Evolutionary conservation across 1,140 invertebrate genomes (phyloP).

Genomic region (Drosophila sturtevanti): DNA sequence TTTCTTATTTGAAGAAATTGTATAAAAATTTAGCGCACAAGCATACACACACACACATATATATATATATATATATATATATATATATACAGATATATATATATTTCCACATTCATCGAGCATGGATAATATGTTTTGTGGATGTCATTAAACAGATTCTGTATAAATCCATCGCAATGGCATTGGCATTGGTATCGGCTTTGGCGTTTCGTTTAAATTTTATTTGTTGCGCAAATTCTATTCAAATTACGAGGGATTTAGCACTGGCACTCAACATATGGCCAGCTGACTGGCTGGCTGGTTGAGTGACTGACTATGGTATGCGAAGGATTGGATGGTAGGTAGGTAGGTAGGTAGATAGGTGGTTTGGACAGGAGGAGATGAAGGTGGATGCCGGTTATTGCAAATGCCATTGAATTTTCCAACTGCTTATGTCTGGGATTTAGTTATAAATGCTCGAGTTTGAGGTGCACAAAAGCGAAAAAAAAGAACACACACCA

Average conservation of each 20-base stretch:
- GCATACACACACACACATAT: not conserved
- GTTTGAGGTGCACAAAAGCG: slow-evolving; percentile 28
- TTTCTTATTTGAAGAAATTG: not conserved
- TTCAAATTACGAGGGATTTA: slow-evolving; percentile 78
- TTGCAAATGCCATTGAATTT: slow-evolving; percentile 65
- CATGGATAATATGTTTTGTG: slow-evolving; percentile 12
- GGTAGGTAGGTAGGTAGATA: not conserved
- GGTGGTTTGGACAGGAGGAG: not conserved
- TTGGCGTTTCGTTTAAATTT: slow-evolving; percentile 49
- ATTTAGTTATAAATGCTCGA: slow-evolving; percentile 75
- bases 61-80: not conserved
- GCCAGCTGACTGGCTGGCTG: slow-evolving; percentile 21
- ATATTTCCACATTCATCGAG: not conserved
- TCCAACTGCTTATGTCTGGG: slow-evolving; percentile 69
- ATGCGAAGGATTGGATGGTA: too few species aligned
- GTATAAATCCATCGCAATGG: slow-evolving; percentile 25
- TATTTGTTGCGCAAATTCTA: slow-evolving; percentile 74
- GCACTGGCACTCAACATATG: slow-evolving; percentile 71
- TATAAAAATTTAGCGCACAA: not conserved
- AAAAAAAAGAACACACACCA: too few species aligned
- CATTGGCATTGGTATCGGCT: slow-evolving; percentile 33
- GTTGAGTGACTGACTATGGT: not conserved
- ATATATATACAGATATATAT: not conserved
- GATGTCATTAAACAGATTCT: slow-evolving; percentile 61
- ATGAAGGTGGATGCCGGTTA: not conserved